Evolutionary conservation across 1,140 invertebrate genomes (phyloP).

Genomic region (Diorhabda carinulata): DNA sequence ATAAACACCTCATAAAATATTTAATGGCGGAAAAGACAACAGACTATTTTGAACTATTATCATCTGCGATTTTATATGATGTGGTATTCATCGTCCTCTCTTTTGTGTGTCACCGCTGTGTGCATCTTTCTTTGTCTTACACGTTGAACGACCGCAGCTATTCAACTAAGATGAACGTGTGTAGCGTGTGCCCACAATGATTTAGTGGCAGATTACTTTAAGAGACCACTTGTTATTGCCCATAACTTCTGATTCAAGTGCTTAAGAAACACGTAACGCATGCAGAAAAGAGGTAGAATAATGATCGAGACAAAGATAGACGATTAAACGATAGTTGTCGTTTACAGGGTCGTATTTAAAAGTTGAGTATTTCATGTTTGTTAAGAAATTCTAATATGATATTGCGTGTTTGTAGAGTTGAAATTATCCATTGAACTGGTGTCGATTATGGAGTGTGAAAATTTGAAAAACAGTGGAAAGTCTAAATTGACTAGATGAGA

Average conservation of each 20-base stretch:
- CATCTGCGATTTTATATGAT: constrained; percentile 45
- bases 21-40: constrained; percentile 33
- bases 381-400: too few relatives aligned
- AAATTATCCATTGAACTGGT: too few relatives aligned
- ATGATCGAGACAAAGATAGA: constrained; percentile 10
- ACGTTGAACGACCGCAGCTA: constrained; percentile 8
- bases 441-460: too few relatives aligned
- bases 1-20: background rate
- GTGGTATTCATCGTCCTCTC: constrained; percentile 30
- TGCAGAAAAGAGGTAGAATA: constrained; percentile 5
- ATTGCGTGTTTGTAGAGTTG: too few relatives aligned
- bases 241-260: constrained; percentile 47
- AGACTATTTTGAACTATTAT: constrained; percentile 45
- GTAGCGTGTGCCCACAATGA: constrained; percentile 40
- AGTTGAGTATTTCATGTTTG: background rate
- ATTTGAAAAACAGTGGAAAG: too few relatives aligned
- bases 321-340: background rate
- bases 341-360: background rate
- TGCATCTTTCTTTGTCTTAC: constrained; percentile 21
- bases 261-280: constrained; percentile 33
- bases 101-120: constrained; percentile 24
- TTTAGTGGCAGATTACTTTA: constrained; percentile 47
- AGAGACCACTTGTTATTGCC: constrained; percentile 49
- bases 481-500: too few relatives aligned
- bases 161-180: constrained; percentile 31